Percentiles rank a stretch among this genome's conserved stretches.
These are phyloP conservation scores for Meloe dianella DNA, from an alignment of 2,888 invertebrate genomes.

Conservation along the genomic window DNA sequence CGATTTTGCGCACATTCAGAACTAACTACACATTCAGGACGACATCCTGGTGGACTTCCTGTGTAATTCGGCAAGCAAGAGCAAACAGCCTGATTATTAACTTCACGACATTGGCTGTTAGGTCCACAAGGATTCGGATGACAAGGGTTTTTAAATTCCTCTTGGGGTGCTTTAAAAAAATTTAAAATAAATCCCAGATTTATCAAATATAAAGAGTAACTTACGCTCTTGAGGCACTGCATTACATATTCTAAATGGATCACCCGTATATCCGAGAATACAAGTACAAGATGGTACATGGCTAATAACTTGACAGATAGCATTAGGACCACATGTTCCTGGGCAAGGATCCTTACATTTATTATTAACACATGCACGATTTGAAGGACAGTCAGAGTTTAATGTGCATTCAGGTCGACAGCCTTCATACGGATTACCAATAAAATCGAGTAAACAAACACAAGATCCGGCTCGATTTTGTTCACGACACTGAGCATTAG, in stretches of 20 bases:
- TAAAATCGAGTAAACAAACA: slow-evolving; percentile 65
- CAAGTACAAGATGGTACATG: slow-evolving; percentile 71
- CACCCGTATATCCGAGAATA: slow-evolving; percentile 68
- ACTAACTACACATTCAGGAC: slow-evolving; percentile 83
- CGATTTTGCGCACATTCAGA: slow-evolving; percentile 80
- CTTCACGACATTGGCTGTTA: slow-evolving; percentile 76
- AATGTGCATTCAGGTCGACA: slow-evolving; percentile 70
- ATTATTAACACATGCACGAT: slow-evolving; percentile 69
- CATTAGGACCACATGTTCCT: slow-evolving; percentile 69
- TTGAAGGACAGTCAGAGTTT: slow-evolving; percentile 71
- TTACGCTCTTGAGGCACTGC: slow-evolving; percentile 50
- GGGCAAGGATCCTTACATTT: slow-evolving; percentile 71
- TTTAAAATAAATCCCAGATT: not conserved
- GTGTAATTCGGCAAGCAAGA: slow-evolving; percentile 75
- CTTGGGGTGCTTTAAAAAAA: slow-evolving; percentile 37
- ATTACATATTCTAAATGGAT: slow-evolving; percentile 65
- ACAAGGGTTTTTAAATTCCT: slow-evolving; percentile 66
- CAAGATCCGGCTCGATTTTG: slow-evolving; percentile 62
- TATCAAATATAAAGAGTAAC: slow-evolving; percentile 2
- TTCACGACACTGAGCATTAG: slow-evolving; percentile 67
- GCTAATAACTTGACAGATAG: slow-evolving; percentile 69
- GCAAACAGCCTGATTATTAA: slow-evolving; percentile 77
- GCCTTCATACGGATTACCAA: slow-evolving; percentile 70
- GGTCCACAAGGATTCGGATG: slow-evolving; percentile 81
- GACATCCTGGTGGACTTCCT: slow-evolving; percentile 81